phyloP scores from a whole-genome alignment of 1,140 invertebrate species.

The Ptiloglossa arizonensis region DNA sequence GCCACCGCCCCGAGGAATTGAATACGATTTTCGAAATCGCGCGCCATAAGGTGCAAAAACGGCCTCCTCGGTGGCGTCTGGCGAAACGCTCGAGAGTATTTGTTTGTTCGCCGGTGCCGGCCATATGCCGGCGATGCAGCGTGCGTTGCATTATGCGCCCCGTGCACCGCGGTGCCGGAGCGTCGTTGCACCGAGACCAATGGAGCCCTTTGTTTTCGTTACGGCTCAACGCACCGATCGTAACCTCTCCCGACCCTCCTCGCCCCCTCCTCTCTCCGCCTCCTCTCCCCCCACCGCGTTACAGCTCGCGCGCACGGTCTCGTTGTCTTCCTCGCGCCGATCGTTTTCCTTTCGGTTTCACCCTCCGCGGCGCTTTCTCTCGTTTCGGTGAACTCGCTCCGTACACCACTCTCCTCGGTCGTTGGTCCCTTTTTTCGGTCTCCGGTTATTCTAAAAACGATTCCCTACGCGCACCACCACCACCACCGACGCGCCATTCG shows the following conservation, averaged over 20 bases:
- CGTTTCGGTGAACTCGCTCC: not conserved
- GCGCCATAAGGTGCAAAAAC: slow-evolving; percentile 66
- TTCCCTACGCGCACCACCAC: too few species aligned
- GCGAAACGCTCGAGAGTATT: slow-evolving; percentile 52
- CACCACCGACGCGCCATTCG: too few species aligned
- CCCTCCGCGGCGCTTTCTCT: not conserved
- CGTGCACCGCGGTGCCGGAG: slow-evolving; percentile 41
- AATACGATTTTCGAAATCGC: slow-evolving; percentile 69
- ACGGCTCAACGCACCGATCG: slow-evolving; percentile 64
- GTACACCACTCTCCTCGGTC: not conserved
- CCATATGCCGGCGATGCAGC: slow-evolving; percentile 66
- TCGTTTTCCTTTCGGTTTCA: slow-evolving; percentile 14
- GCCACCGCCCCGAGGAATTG: slow-evolving; percentile 36
- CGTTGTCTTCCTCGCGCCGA: not conserved
- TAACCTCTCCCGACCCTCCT: slow-evolving; percentile 11
- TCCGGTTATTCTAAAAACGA: too few species aligned
- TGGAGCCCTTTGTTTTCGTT: slow-evolving; percentile 73
- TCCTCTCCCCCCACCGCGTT: too few species aligned
- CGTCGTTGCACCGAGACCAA: slow-evolving; percentile 50
- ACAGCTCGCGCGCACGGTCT: too few species aligned
- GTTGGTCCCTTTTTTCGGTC: not conserved
- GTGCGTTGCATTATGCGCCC: slow-evolving; percentile 55
- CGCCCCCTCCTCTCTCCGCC: too few species aligned
- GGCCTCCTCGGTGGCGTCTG: slow-evolving; percentile 46
- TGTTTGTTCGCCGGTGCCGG: slow-evolving; percentile 61